A percentile compares a stretch with the other conserved stretches of the same genome.
Conservation (phyloP, 2,888 invertebrate species). For the Hipparchia semele region DNA sequence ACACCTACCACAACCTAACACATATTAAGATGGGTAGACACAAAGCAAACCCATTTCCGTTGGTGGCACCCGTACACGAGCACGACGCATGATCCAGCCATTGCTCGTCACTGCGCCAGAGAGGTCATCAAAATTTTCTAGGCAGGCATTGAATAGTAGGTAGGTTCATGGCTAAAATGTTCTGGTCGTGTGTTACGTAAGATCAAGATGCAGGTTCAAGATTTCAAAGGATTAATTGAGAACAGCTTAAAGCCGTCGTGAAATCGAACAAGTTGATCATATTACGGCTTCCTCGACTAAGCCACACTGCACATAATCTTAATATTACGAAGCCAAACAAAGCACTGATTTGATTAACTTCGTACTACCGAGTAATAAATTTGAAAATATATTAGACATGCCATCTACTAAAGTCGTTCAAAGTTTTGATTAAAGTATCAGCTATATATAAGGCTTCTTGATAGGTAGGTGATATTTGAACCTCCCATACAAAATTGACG, state of each 20-base stretch:
- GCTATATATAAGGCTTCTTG: no score
- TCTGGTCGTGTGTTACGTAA: neutral
- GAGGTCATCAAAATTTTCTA: no score
- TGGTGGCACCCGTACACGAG: no score
- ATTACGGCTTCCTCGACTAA: neutral
- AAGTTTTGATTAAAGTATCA: no score
- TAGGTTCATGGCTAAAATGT: neutral
- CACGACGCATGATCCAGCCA: no score
- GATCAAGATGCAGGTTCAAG: neutral
- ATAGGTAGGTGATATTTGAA: no score
- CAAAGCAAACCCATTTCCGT: no score
- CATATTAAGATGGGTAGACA: no score
- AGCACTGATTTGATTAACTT: neutral
- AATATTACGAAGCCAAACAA: neutral
- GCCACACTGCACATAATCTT: neutral
- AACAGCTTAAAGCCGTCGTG: neutral
- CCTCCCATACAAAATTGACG: no score
- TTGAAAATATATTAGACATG: neutral
- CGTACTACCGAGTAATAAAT: neutral
- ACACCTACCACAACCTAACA: no score
- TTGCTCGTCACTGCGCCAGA: no score
- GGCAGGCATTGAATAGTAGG: no score
- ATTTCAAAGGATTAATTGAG: slow-evolving; percentile 21
- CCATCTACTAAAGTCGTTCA: neutral
- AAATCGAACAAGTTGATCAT: slow-evolving; percentile 20